Evolutionary conservation across 2,888 invertebrate genomes (phyloP).

Genomic region (Alentia gelatinosa): DNA sequence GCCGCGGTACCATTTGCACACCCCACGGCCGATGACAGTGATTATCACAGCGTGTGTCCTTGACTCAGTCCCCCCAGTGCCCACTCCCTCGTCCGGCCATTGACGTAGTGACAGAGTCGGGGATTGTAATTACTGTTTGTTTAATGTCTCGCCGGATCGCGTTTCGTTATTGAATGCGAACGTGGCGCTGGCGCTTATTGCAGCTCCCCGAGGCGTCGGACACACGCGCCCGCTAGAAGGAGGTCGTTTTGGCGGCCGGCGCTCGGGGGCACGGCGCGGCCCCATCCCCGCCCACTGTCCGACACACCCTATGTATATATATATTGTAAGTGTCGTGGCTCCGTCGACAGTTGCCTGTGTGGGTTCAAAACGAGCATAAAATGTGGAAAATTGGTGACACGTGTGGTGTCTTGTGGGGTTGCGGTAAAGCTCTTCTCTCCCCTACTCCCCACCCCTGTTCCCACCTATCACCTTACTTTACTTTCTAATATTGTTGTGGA

Average conservation of each 20-base stretch:
- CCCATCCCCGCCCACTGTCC: no score
- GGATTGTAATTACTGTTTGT: slow-evolving; percentile 37
- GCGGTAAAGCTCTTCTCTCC: no score
- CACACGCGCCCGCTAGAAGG: background rate
- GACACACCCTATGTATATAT: background rate
- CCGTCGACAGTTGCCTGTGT: background rate
- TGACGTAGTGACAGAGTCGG: background rate
- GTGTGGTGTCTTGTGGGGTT: background rate
- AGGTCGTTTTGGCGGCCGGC: background rate
- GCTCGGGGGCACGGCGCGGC: slow-evolving; percentile 1
- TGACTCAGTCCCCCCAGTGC: background rate
- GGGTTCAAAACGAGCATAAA: background rate
- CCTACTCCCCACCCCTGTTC: no score
- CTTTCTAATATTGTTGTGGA: no score
- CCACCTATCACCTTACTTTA: no score
- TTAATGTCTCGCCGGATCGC: slow-evolving; percentile 5
- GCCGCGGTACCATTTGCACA: slow-evolving; percentile 1
- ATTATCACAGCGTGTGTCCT: background rate
- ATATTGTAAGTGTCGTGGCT: background rate
- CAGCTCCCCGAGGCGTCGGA: background rate
- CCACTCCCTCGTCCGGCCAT: background rate
- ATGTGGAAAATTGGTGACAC: background rate
- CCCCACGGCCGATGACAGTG: background rate
- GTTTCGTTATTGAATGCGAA: slow-evolving; percentile 18
- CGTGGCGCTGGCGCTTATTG: slow-evolving; percentile 2